Base-by-base conservation (phyloP, 2,113 vertebrate species). In the Apistogramma diplotaenia region DNA sequence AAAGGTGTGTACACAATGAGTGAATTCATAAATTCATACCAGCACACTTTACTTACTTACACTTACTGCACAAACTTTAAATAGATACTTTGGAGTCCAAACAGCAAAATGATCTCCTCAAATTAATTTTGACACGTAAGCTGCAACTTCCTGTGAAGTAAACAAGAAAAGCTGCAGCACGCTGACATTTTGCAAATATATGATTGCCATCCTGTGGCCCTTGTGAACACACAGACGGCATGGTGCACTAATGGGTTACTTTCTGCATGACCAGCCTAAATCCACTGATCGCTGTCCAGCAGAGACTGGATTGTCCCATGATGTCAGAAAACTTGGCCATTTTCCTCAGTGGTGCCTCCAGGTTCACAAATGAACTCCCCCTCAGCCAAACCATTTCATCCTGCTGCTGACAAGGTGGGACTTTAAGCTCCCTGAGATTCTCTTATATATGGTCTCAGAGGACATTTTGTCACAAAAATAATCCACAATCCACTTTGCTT, bases 341-440 rank as follows among this genome's bases (percentile, higher is more conserved):
- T 65, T 74, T 13, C 23, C 60, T 19, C 25, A 49, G 29, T 25
- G 3, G 58, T 54, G 74, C 72, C 11, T 56, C 74, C 62, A 83
- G 60, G 56, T 88, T 91, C 49, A 61, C 83, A 73, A 93, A 59
- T 80, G 67, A 90, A 71, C 31, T 71, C 73, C 62, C 53, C 46
- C 56, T 65, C 60, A 61, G 78, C 77, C 33, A 3, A 74, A 70
- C 46, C 35, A 16, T 49, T 83, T 73, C n/a, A 31, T 86, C 31
- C 56, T 53, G 46, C 43, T 3, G 13, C 61, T 71, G 76, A 71
- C 55, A 40, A 75, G 84, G 74, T 57, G 53, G 79, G 57, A 65
- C 74, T 25, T 5, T 71, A 29, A 83, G 74, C 31, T 91, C 81
- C 84, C 70, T 75, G 85, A 90, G 86, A 88, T 87, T 86, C 79